A percentile compares a stretch with the other conserved stretches of the same genome.
Conservation (phyloP, 2,113 vertebrate genomes). For the Rhineura floridana region DNA sequence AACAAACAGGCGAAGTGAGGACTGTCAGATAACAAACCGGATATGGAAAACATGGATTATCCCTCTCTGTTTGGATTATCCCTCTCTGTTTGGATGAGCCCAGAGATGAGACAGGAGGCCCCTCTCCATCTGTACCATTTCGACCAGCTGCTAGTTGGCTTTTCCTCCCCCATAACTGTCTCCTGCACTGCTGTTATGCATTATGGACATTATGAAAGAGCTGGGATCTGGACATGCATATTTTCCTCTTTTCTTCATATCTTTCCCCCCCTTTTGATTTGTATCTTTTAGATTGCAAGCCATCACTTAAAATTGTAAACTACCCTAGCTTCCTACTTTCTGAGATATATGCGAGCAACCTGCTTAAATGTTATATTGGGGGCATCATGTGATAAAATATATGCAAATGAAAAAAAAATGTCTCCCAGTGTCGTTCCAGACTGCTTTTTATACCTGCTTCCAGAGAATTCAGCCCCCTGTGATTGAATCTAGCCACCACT, state of each 20-base stretch:
- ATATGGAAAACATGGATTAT: too few species aligned
- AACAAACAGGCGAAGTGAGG: too few species aligned
- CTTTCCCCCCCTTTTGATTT: background rate
- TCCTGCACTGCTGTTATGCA: background rate
- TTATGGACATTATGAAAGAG: background rate
- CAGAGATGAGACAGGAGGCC: background rate
- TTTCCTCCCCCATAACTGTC: background rate
- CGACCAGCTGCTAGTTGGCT: background rate
- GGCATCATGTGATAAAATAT: too few species aligned
- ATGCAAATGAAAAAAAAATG: too few species aligned
- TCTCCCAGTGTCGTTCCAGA: background rate
- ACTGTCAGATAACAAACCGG: too few species aligned
- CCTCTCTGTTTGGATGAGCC: too few species aligned
- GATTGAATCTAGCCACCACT: background rate
- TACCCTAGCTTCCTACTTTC: background rate
- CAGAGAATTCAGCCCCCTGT: background rate
- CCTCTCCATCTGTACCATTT: background rate
- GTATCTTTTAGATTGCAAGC: background rate
- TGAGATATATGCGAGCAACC: background rate
- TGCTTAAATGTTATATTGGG: background rate
- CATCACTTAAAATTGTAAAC: background rate
- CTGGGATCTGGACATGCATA: background rate
- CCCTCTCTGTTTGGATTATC: too few species aligned
- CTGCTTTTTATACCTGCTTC: background rate
- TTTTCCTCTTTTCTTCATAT: background rate